These are phyloP conservation scores for Dissostichus mawsoni DNA, from an alignment of 2,113 vertebrate genomes.

Conservation along the genomic window DNA sequence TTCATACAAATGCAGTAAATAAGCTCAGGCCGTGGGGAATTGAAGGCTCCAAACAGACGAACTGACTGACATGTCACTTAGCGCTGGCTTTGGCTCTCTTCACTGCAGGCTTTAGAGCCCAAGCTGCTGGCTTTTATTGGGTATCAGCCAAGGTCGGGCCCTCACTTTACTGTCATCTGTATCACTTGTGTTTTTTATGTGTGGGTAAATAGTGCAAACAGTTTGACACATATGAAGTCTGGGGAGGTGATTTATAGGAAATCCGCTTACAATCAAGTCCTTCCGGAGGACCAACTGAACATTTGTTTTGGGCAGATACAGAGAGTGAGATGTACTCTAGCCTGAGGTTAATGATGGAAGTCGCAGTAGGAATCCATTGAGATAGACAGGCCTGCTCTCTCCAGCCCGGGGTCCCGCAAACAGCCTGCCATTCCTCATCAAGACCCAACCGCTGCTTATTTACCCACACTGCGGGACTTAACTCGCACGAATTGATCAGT, in stretches of 20 bases:
- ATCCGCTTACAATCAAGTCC: constrained; percentile 3
- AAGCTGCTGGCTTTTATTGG: constrained; percentile 57
- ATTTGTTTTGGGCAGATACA: constrained; percentile 18
- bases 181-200: constrained; percentile 44
- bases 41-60: constrained; percentile 79
- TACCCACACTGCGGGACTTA: constrained; percentile 68
- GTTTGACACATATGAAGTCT: neutral
- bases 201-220: constrained; percentile 6
- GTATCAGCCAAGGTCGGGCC: constrained; percentile 41
- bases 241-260: neutral
- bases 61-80: constrained; percentile 82
- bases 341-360: constrained; percentile 56
- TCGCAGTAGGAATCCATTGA: constrained; percentile 33
- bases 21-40: constrained; percentile 78
- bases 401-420: constrained; percentile 27
- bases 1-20: constrained; percentile 85
- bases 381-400: constrained; percentile 58
- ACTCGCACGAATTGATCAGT: constrained; percentile 68
- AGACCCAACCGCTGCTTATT: constrained; percentile 75
- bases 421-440: constrained; percentile 78
- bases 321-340: constrained; percentile 34
- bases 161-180: constrained; percentile 61
- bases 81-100: constrained; percentile 74
- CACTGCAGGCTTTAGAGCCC: constrained; percentile 70
- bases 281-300: constrained; percentile 8